These are phyloP conservation scores for Hydra vulgaris DNA, from an alignment of 30 jellyfish, hydroid and myxozoan species.

Conservation along the genomic window DNA sequence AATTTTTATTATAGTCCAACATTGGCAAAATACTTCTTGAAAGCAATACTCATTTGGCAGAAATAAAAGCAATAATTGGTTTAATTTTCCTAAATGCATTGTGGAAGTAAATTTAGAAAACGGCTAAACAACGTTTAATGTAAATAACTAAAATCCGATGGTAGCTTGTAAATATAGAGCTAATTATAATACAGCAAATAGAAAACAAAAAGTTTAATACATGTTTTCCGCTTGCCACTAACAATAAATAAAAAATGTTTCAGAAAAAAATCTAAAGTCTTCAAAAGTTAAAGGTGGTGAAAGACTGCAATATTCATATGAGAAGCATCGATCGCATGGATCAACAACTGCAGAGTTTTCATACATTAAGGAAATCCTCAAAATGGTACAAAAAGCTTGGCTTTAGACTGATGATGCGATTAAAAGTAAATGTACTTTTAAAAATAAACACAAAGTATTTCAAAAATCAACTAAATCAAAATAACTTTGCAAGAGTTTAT, in stretches of 20 bases:
- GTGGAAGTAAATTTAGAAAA: not conserved
- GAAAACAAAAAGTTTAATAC: slow-evolving; percentile 15
- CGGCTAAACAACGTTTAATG: not conserved
- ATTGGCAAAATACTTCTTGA: not conserved
- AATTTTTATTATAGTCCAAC: not conserved
- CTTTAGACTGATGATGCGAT: slow-evolving; percentile 5
- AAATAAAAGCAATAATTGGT: not conserved
- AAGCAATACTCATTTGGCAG: not conserved
- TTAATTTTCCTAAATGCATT: not conserved
- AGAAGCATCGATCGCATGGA: slow-evolving; percentile 26
- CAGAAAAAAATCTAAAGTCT: too few species aligned
- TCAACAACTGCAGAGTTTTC: slow-evolving; percentile 21
- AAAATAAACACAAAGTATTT: slow-evolving; percentile 15
- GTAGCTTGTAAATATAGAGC: slow-evolving; percentile 10
- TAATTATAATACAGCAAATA: slow-evolving; percentile 4
- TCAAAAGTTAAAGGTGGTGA: slow-evolving; percentile 8
- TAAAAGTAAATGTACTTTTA: slow-evolving; percentile 9
- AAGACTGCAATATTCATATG: slow-evolving; percentile 6
- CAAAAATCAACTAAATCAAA: not conserved
- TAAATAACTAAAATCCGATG: not conserved
- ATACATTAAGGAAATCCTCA: slow-evolving; percentile 4
- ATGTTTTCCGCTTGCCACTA: slow-evolving; percentile 18
- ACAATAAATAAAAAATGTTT: too few species aligned
- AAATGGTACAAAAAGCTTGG: slow-evolving; percentile 23
- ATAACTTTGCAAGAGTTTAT: not conserved